Evolutionary conservation across 2,888 invertebrate genomes (phyloP).

Genomic region (Saturnia japonica): DNA sequence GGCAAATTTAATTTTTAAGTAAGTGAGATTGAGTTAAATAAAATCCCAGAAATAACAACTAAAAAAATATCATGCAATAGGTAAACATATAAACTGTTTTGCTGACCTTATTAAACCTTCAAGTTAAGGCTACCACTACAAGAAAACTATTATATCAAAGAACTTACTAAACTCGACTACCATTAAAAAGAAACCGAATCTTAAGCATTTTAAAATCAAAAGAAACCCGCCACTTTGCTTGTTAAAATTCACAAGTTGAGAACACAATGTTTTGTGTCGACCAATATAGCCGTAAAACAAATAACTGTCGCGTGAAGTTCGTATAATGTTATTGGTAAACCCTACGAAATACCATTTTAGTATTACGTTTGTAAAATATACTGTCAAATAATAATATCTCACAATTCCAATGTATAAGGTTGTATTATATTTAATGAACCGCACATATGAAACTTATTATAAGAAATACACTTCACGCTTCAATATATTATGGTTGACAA

Average conservation of each 20-base stretch:
- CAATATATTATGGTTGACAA: constrained; percentile 53
- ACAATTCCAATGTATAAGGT: constrained; percentile 23
- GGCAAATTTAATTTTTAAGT: too few relatives aligned
- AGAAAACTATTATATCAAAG: background rate
- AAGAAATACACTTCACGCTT: constrained; percentile 55
- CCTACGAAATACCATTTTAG: constrained; percentile 30
- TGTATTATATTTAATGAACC: constrained; percentile 12
- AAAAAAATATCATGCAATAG: too few relatives aligned
- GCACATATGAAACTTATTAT: constrained; percentile 23
- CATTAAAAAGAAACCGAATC: constrained; percentile 50
- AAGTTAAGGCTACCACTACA: background rate
- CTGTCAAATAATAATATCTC: constrained; percentile 6
- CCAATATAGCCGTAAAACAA: constrained; percentile 64
- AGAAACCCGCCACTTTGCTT: constrained; percentile 51
- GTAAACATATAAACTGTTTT: background rate
- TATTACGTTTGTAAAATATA: background rate
- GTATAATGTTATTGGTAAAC: constrained; percentile 60
- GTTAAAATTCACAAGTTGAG: constrained; percentile 71
- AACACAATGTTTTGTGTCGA: constrained; percentile 51
- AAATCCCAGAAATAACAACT: background rate
- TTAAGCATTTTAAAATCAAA: constrained; percentile 51
- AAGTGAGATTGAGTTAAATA: too few relatives aligned
- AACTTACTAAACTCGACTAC: constrained; percentile 13
- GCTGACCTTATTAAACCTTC: background rate
- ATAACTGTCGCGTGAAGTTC: constrained; percentile 72